Evolutionary conservation across 1,140 invertebrate species (phyloP).

Genomic region (Manduca sexta): DNA sequence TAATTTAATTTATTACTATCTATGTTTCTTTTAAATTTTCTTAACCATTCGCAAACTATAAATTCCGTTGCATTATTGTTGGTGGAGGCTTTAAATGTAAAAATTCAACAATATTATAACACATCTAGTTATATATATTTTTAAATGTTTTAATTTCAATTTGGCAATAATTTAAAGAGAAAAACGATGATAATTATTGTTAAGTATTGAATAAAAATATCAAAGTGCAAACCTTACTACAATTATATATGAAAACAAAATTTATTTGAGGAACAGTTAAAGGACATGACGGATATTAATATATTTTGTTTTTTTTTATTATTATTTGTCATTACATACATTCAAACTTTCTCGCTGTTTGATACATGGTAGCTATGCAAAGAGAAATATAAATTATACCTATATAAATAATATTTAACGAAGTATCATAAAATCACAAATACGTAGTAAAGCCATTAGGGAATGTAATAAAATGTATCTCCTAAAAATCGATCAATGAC

Average conservation of each 20-base stretch:
- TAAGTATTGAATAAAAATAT: conserved; percentile 1
- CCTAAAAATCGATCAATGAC: too few relatives aligned
- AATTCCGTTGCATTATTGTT: conserved; percentile 55
- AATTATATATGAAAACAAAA: background rate
- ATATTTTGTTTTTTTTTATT: too few relatives aligned
- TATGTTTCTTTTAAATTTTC: conserved; percentile 26
- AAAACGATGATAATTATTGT: background rate
- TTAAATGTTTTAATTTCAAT: background rate
- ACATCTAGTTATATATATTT: background rate
- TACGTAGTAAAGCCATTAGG: too few relatives aligned
- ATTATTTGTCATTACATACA: too few relatives aligned
- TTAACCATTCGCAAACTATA: conserved; percentile 42
- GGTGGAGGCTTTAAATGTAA: conserved; percentile 11
- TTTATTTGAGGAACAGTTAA: too few relatives aligned
- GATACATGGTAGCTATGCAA: too few relatives aligned
- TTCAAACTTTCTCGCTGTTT: too few relatives aligned
- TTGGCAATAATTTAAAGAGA: background rate
- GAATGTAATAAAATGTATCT: too few relatives aligned
- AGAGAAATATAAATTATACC: too few relatives aligned
- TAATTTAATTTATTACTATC: conserved; percentile 25
- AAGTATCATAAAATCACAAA: too few relatives aligned
- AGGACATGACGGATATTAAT: too few relatives aligned
- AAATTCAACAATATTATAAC: conserved; percentile 1
- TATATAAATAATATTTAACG: too few relatives aligned
- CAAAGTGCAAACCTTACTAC: background rate